phyloP scores from a whole-genome alignment of 2,113 vertebrate genomes.

The Gobiocypris rarus region DNA sequence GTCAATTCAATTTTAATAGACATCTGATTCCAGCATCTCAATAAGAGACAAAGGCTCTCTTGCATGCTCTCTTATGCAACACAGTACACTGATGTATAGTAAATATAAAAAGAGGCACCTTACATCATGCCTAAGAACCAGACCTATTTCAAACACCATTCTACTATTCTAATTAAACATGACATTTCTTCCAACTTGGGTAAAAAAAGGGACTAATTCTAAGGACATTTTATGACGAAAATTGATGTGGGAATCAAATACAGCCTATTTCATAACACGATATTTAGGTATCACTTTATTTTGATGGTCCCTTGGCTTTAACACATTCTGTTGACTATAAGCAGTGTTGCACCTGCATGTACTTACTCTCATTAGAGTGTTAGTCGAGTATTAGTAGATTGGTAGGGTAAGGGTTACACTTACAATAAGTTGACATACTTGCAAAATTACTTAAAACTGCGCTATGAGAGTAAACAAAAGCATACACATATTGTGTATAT shows the following conservation, averaged over 20 bases:
- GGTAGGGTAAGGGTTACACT: too few relatives aligned
- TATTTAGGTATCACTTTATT: too few relatives aligned
- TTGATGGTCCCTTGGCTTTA: too few relatives aligned
- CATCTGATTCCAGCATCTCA: constrained; percentile 64
- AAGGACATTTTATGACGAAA: neutral
- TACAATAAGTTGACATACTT: too few relatives aligned
- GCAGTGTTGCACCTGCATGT: too few relatives aligned
- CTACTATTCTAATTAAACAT: neutral
- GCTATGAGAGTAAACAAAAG: too few relatives aligned
- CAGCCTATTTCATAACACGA: too few relatives aligned
- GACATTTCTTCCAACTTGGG: neutral
- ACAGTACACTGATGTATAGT: constrained; percentile 11
- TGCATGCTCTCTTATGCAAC: constrained; percentile 55
- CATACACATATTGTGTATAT: too few relatives aligned
- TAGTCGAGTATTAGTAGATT: too few relatives aligned
- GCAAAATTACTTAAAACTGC: too few relatives aligned
- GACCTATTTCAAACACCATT: neutral
- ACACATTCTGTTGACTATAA: too few relatives aligned
- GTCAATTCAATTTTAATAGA: constrained; percentile 75
- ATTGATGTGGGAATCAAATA: neutral
- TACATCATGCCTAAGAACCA: neutral
- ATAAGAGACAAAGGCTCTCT: constrained; percentile 63
- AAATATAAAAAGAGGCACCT: neutral
- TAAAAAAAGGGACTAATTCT: neutral
- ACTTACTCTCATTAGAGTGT: too few relatives aligned